Conservation (phyloP, 2,113 vertebrate genomes). For the Lepus europaeus region DNA sequence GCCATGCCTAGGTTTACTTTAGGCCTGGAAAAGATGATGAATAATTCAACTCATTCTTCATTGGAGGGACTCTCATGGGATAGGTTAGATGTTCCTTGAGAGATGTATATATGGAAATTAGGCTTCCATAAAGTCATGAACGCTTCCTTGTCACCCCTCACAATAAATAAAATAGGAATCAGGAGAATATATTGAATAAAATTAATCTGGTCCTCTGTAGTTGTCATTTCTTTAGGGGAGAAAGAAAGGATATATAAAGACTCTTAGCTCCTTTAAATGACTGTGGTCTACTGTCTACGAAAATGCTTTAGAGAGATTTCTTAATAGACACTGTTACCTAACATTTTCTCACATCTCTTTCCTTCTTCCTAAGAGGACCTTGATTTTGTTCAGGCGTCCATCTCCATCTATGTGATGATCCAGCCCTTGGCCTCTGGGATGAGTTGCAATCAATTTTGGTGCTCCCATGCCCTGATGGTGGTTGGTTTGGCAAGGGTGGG, state of each 20-base stretch:
- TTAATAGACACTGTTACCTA: background rate
- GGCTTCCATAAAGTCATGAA: background rate
- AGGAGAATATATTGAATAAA: constrained; percentile 14
- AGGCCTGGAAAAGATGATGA: constrained; percentile 46
- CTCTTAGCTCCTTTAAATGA: background rate
- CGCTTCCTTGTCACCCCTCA: background rate
- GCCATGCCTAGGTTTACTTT: background rate
- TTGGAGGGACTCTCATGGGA: background rate
- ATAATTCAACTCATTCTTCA: constrained; percentile 10
- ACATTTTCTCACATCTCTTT: background rate
- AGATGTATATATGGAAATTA: background rate
- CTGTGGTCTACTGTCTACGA: too few relatives aligned
- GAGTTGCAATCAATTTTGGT: background rate
- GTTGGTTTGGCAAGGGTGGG: background rate
- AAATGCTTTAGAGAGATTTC: constrained; percentile 2
- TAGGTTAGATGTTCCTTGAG: background rate
- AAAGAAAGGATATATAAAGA: background rate
- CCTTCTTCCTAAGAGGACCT: background rate
- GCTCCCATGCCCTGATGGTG: background rate
- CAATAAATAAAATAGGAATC: constrained; percentile 20
- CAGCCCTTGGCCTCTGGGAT: background rate
- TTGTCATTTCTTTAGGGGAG: background rate
- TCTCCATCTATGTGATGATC: background rate
- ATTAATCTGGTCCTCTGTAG: background rate
- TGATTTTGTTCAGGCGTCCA: background rate